Base-by-base conservation (phyloP, 2,888 invertebrate species). In the Drosophila kokeensis region DNA sequence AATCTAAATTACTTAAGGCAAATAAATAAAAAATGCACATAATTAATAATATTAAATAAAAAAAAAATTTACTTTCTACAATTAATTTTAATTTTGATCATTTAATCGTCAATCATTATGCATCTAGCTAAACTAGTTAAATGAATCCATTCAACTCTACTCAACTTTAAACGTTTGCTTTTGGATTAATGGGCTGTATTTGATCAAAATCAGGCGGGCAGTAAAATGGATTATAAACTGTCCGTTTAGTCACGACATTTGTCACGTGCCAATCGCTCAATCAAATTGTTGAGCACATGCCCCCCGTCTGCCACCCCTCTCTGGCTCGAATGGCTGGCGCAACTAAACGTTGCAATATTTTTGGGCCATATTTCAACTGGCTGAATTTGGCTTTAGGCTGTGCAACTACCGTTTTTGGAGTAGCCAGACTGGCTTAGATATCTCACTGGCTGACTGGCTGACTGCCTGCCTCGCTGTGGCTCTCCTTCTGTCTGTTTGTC, bases 361-460 rank as follows among this genome's bases (percentile, higher is more conserved):
- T 77, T 55, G 73, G 72, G 72, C 72, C 66, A 87, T 87, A 84
- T 84, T 82, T 84, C 84, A 80, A 70, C 64, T 77, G 69, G 61
- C 61, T 52, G 60, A 36, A 59, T 63, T 59, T 68, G 57, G 63
- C 71, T 53, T 30, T 49, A 42, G 67, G 55, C 59, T 50, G 42
- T 62, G 42, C 75, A 83, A 82, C 82, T 83, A 82, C 70, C 79
- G 79, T 74, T 81, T 70, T 71, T 40, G n/a, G 27, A 55, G 29
- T 55, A 27, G 69, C 27, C 36, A 36, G 36, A 34, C 34, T 53
- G 54, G 24, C 45, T 45, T 45, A 45, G 45, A 27, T 45, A 45
- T 45, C 24, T 15, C 42, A 7, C 27, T 42, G 49, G 30, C 27
- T n/a, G 34, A 30, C 55, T 49, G 29, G 21, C 66, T 45, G 36